Percentiles rank a stretch among this genome's conserved stretches.
Conservation (phyloP, 2,888 invertebrate species). For the Ochropacha duplaris region DNA sequence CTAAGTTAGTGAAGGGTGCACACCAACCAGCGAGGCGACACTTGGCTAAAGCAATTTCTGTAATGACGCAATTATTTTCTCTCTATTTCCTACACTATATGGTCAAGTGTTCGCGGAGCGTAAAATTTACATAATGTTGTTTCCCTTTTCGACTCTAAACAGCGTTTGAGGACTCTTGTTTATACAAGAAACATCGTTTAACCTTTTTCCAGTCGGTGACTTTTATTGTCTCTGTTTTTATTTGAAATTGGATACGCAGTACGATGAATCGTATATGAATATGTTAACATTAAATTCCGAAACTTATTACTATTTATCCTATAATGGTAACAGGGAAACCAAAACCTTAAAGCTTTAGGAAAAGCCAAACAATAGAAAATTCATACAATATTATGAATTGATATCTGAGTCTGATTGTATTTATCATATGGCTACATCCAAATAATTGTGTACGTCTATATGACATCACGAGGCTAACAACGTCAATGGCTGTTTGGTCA, state of each 20-base stretch:
- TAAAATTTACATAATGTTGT: constrained; percentile 54
- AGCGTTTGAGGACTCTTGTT: constrained; percentile 33
- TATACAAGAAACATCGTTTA: constrained; percentile 29
- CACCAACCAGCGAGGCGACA: constrained; percentile 33
- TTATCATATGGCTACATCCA: constrained; percentile 17
- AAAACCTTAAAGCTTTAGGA: neutral
- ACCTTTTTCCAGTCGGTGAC: constrained; percentile 22
- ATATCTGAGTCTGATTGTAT: constrained; percentile 8
- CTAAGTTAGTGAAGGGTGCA: constrained; percentile 51
- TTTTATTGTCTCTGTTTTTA: constrained; percentile 26
- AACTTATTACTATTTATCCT: too few species aligned
- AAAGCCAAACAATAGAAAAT: too few species aligned
- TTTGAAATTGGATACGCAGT: constrained; percentile 12
- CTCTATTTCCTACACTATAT: constrained; percentile 51
- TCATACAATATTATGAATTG: neutral
- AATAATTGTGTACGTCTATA: constrained; percentile 14
- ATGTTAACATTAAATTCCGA: neutral
- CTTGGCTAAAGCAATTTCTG: constrained; percentile 53
- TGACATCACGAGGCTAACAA: constrained; percentile 1
- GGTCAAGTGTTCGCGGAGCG: constrained; percentile 50
- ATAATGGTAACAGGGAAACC: neutral
- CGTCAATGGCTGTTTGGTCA: constrained; percentile 21
- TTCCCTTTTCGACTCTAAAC: constrained; percentile 34
- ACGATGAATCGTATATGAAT: neutral
- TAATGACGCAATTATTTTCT: constrained; percentile 68